Percentiles rank a stretch among this genome's conserved stretches.
Conservation (phyloP, 2,888 invertebrate genomes). For the Lepidocyrtinus sp. region DNA sequence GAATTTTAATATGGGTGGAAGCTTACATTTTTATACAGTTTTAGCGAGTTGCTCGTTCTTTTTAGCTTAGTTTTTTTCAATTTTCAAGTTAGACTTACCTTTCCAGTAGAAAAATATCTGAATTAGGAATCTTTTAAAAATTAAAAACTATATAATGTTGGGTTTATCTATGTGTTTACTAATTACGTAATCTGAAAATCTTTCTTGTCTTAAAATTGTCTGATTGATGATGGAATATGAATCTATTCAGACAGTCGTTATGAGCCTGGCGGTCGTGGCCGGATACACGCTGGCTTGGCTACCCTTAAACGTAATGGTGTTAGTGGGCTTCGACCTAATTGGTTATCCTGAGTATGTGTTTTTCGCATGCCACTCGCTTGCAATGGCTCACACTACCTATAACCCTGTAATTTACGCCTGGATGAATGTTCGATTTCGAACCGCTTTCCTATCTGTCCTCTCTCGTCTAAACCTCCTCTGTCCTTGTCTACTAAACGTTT, state of each 20-base stretch:
- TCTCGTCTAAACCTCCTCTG: constrained; percentile 48
- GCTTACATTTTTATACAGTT: neutral
- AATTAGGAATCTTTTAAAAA: too few species aligned
- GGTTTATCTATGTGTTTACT: too few species aligned
- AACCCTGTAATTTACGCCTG: constrained; percentile 72
- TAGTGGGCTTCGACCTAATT: constrained; percentile 41
- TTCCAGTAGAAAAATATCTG: too few species aligned
- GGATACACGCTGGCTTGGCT: constrained; percentile 74
- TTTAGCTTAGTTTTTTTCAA: neutral
- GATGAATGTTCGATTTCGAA: constrained; percentile 73
- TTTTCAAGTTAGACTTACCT: too few species aligned
- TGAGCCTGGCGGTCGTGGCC: constrained; percentile 74
- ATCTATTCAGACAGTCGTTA: constrained; percentile 74
- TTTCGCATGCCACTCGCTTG: constrained; percentile 71
- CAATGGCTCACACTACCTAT: constrained; percentile 71
- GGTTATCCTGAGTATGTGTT: constrained; percentile 70
- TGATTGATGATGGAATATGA: constrained; percentile 49
- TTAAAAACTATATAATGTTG: too few species aligned
- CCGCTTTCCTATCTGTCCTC: constrained; percentile 55
- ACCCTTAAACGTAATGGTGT: constrained; percentile 71
- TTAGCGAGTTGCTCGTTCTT: neutral
- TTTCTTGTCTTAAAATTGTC: neutral
- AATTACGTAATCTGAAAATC: too few species aligned
- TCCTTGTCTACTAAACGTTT: constrained; percentile 45
- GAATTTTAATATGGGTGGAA: neutral